Conservation (phyloP, 2,113 vertebrate genomes). For the Malurus cyaneus region DNA sequence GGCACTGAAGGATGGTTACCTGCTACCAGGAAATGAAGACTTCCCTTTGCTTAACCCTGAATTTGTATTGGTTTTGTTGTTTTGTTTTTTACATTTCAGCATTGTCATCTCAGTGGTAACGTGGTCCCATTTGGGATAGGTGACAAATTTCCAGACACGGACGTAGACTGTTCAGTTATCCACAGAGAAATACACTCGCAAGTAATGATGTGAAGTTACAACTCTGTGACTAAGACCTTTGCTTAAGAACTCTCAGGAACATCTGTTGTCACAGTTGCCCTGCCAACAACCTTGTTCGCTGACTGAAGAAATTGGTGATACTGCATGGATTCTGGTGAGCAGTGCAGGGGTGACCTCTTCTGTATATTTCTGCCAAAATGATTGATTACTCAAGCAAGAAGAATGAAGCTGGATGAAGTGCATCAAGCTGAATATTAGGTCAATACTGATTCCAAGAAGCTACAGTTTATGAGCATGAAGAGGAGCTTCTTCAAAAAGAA, state of each 20-base stretch:
- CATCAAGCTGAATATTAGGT: neutral
- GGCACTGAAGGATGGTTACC: neutral
- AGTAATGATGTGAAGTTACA: neutral
- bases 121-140: neutral
- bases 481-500: neutral
- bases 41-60: neutral
- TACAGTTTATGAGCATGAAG: neutral
- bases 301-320: neutral
- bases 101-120: neutral
- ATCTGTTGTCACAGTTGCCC: neutral
- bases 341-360: neutral
- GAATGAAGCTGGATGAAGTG: neutral
- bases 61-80: too few relatives aligned
- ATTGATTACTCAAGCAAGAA: neutral
- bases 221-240: neutral
- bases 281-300: neutral
- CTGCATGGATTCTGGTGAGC: neutral
- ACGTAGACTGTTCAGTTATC: neutral
- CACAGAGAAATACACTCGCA: neutral
- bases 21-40: neutral
- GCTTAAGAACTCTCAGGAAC: neutral
- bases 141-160: neutral
- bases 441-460: neutral
- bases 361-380: neutral
- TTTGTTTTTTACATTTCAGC: neutral